Evolutionary conservation across 2,797 vertebrate species (phyloP), one percentile per base, ranked within the genome.

Genomic region (Falco novaeseelandiae): DNA sequence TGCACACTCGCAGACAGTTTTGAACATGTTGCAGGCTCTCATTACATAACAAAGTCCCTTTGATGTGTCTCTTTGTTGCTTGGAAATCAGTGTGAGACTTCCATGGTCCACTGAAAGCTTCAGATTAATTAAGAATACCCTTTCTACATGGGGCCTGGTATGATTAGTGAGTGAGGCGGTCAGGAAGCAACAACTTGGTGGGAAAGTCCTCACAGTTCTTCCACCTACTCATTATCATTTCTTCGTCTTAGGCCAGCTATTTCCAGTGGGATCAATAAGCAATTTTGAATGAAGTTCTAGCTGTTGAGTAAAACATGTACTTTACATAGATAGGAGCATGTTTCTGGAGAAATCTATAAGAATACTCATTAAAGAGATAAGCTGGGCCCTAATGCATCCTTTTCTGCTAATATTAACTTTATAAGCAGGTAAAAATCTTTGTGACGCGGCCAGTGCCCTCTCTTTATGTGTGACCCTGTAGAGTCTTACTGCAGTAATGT

Each of bases 11-110:
- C 25, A 32, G 34, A 51, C 19, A 12, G 86, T 80, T 94, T 83
- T 71, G 63, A 92, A 87, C 83, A 61, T 19, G 67, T 74, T 74
- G 26, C 57, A 92, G 63, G n/a, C 40, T 59, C 44, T 67, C 51
- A 14, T 81, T 76, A 14, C 13, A 48, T 32, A 95, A 80, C 9
- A 26, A 73, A 83, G n/a, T 51, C 51, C 48, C 54, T 89, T 86
- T 97, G 91, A 94, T 93, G 90, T 92, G 57, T 66, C 51, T 88
- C 46, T 54, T 21, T 84, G 23, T 52, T 90, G 58, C 58, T 38
- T 86, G 79, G 70, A 92, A 93, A 78, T 65, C 54, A 51, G 26
- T 9, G 54, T 73, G 27, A 87, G 46, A n/a, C 22, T 36, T 72
- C n/a, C 12, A 58, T 3, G 8, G 27, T 58, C 36, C 26, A 32